Base-by-base conservation (phyloP, 2,888 invertebrate species). In the Eristalis arbustorum region DNA sequence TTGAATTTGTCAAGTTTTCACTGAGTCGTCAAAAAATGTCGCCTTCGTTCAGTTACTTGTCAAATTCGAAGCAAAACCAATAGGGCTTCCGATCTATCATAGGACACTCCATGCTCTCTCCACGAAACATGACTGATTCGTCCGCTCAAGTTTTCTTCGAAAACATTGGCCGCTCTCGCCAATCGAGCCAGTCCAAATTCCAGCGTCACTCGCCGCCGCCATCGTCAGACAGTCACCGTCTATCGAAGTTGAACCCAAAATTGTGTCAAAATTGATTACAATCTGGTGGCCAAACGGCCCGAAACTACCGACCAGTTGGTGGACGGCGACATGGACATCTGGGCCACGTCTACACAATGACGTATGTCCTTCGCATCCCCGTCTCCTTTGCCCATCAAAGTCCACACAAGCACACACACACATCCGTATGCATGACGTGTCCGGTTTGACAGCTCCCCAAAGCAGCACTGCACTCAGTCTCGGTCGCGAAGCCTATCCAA, bases 391-490 rank as follows among this genome's bases (percentile, higher is more conserved):
- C 13, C 37, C 37, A 37, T 13, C 37, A 13, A 37, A 22, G 18
- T 18, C 8, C 49, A 49, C 18, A 64, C 40, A 49, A 22, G 13
- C 22, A 37, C 11, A 71, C 61, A 68, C 57, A 68, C 40, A 68
- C 18, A 57, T 5, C 13, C 40, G 42, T 31, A 31, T 5, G 31
- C 31, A 42, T 28, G 49, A 56, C 37, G 71, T 67, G 75, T 71
- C 71, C 73, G 63, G 76, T 74, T 74, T 78, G 84, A 84, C 84
- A 79, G 69, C 74, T 79, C 61, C 49, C 37, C n/a, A n/a, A 71
- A 74, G 64, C 59, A 57, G 64, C 69, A 57, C 67, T 42, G 64
- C 31, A 69, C 31, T 22, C 42, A 18, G 13, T 56, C 63, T 31
- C 37, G 66, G 49, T 49, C 64, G n/a, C 25, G 78, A 66, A 66